Base-by-base conservation (phyloP, 2,797 vertebrate genomes). In the Sebastes paucispinis region DNA sequence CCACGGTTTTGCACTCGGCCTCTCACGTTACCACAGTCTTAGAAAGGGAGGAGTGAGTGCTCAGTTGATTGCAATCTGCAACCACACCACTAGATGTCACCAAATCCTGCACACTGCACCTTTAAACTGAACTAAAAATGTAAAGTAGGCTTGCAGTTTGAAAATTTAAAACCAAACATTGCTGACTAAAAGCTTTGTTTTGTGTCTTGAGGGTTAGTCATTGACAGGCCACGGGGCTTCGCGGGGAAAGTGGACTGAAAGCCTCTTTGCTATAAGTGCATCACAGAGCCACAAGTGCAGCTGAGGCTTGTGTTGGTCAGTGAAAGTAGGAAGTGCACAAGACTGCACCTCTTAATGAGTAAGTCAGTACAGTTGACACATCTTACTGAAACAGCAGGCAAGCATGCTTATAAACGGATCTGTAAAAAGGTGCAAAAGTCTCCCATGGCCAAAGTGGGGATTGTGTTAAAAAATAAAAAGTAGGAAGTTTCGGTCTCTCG, bases 311-410 rank as follows among this genome's bases (percentile, higher is more conserved):
- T 52, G 47, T 52, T 52, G 47, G 47, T 52, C 18, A 52, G 93
- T 81, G 82, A 93, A 84, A n/a, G 55, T 62, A 85, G 77, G 73
- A 87, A 88, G 77, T 63, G 63, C 75, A 72, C 76, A 63, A 80
- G 75, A 83, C 81, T 77, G 60, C 80, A 86, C 82, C 77, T 72
- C 64, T 31, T 3, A 50, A 67, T 84, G 77, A 82, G 60, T 72
- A 69, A 70, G 63, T 85, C 78, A 75, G 6, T 47, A 43, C 24
- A 59, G 64, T 71, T 73, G 57, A 69, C 69, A 66, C 73, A 52
- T 29, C 59, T 69, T 3, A 2, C 63, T 47, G 39, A 78, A 75
- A 73, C 20, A 31, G 34, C 9, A 55, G 59, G 11, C 36, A 36
- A 36, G 36, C 36, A 4, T 43, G 14, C 72, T 75, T 47, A 8